Percentiles rank a stretch among this genome's conserved stretches.
phyloP scores from a whole-genome alignment of 2,888 invertebrate species.

The Sympetrum striolatum region DNA sequence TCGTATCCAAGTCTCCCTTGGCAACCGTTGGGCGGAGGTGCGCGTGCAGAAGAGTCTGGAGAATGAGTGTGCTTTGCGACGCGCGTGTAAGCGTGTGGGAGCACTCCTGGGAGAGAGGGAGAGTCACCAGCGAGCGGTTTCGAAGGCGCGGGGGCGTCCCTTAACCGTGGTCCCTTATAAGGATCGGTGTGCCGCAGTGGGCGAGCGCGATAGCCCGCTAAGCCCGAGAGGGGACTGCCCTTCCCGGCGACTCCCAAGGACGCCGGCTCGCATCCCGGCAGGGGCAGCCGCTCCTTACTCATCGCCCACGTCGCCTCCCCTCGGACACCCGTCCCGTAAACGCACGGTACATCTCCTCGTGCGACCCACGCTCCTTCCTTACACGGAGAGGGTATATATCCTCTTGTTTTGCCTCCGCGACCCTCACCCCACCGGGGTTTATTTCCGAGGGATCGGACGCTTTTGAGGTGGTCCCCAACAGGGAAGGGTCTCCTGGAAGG shows the following conservation, averaged over 20 bases:
- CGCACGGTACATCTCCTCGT: slow-evolving; percentile 21
- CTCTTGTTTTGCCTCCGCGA: not conserved
- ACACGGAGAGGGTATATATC: not conserved
- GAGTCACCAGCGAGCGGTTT: not conserved
- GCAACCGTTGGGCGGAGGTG: slow-evolving; percentile 26
- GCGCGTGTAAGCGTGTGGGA: not conserved
- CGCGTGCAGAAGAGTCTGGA: not conserved
- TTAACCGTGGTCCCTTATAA: slow-evolving; percentile 4
- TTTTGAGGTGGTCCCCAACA: not conserved
- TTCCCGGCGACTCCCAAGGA: slow-evolving; percentile 4
- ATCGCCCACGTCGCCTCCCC: not conserved
- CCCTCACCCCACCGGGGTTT: not conserved
- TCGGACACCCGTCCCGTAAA: not conserved
- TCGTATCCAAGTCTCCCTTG: not conserved
- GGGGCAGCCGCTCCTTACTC: not conserved
- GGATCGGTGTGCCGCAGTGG: not conserved
- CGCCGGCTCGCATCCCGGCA: slow-evolving; percentile 6
- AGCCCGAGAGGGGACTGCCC: slow-evolving; percentile 12
- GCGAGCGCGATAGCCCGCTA: not conserved
- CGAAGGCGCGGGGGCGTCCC: not conserved
- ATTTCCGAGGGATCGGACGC: not conserved
- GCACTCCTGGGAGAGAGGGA: not conserved
- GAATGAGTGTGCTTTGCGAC: not conserved
- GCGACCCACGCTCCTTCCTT: not conserved
- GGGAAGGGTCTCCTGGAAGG: not conserved